Percentiles rank a stretch among this genome's conserved stretches.
These are phyloP conservation scores for Hyposmocoma kahamanoa DNA, from an alignment of 1,140 invertebrate species.

Conservation along the genomic window DNA sequence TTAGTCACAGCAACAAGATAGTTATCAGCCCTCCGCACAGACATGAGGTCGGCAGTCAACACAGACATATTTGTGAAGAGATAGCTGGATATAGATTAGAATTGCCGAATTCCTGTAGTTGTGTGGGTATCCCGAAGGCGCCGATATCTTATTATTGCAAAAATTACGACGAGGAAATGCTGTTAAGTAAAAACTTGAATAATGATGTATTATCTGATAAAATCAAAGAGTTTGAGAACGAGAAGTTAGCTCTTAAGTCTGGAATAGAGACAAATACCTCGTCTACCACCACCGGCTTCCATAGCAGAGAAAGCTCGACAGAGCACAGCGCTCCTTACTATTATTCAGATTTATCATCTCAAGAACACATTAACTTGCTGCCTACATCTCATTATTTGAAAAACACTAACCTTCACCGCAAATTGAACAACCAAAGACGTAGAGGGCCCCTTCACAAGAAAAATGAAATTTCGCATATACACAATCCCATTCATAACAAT, in stretches of 20 bases:
- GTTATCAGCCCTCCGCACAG: conserved; percentile 9
- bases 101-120: conserved; percentile 55
- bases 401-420: conserved; percentile 67
- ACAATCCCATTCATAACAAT: conserved; percentile 81
- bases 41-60: conserved; percentile 20
- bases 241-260: conserved; percentile 42
- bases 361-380: conserved; percentile 67
- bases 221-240: conserved; percentile 65
- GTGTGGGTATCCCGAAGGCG: conserved; percentile 39
- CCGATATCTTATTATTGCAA: conserved; percentile 70
- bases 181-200: conserved; percentile 56
- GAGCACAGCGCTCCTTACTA: conserved; percentile 86
- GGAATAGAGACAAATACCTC: conserved; percentile 43
- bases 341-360: conserved; percentile 85
- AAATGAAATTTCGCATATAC: conserved; percentile 84
- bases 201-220: conserved; percentile 52
- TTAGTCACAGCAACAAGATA: conserved; percentile 21
- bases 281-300: conserved; percentile 54
- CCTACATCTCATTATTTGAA: conserved; percentile 63
- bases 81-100: conserved; percentile 31
- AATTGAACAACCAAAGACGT: conserved; percentile 81
- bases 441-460: conserved; percentile 76
- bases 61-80: conserved; percentile 30
- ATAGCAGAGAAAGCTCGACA: conserved; percentile 71
- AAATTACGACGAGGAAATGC: conserved; percentile 52